These are phyloP conservation scores for Macquaria ambigua DNA, from an alignment of 2,113 vertebrate genomes.

Conservation along the genomic window DNA sequence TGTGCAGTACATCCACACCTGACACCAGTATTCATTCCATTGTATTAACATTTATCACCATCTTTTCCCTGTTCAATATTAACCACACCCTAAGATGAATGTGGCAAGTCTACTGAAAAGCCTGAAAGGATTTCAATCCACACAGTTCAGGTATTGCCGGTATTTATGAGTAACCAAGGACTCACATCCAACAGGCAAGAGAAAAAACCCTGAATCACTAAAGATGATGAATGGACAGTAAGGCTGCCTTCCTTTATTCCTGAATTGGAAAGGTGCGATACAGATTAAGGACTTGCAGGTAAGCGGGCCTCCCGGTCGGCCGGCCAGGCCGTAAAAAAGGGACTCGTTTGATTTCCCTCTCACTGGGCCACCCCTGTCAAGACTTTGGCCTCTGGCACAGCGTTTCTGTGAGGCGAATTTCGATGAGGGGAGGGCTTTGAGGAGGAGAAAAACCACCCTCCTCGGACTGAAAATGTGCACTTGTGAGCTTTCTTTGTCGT, in stretches of 20 bases:
- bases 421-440: slow-evolving; percentile 85
- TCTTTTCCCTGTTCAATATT: slow-evolving; percentile 26
- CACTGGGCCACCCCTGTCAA: slow-evolving; percentile 77
- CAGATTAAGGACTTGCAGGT: slow-evolving; percentile 53
- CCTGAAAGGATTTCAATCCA: slow-evolving; percentile 33
- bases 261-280: slow-evolving; percentile 34
- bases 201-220: slow-evolving; percentile 51
- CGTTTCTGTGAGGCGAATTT: slow-evolving; percentile 85
- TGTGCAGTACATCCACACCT: slow-evolving; percentile 11
- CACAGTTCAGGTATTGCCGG: slow-evolving; percentile 19
- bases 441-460: slow-evolving; percentile 82
- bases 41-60: slow-evolving; percentile 30
- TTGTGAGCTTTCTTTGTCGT: slow-evolving; percentile 83
- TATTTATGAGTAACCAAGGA: slow-evolving; percentile 54
- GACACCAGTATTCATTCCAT: slow-evolving; percentile 4
- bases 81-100: slow-evolving; percentile 39
- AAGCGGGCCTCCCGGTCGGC: slow-evolving; percentile 27
- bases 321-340: slow-evolving; percentile 49
- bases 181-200: slow-evolving; percentile 18
- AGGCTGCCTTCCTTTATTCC: not conserved
- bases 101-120: slow-evolving; percentile 32
- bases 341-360: slow-evolving; percentile 78
- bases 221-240: slow-evolving; percentile 50
- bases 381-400: slow-evolving; percentile 80
- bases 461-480: slow-evolving; percentile 82